Evolutionary conservation across 2,888 invertebrate species (phyloP), one percentile per base, ranked within the genome.

Genomic region (Molanna angustata): DNA sequence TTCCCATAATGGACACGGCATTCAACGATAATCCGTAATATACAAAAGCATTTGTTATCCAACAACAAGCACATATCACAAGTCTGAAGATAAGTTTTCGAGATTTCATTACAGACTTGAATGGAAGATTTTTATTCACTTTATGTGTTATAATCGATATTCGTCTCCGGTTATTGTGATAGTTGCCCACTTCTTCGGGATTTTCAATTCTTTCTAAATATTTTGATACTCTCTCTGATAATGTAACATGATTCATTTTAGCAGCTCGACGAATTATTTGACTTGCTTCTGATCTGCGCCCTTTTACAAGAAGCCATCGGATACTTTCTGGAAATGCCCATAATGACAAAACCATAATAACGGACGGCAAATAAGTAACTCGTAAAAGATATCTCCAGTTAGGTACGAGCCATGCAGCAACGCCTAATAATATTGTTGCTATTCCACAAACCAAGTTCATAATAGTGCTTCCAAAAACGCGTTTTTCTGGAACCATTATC

Each of bases 21-120:
- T 88, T 89, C 48, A 91, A 76, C 0, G 88, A 88, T 27, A 91
- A 69, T 0, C 91, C 91, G 63, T 89, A 90, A 68, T 88, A 91
- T 13, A 90, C 83, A 58, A 90, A 83, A 0, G 87, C 85, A 62
- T 86, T 84, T 0, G 88, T 84, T 14, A 88, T 81, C 89, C 89
- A 90, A 73, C 88, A 88, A 61, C 88, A 80, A 11, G 85, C 84
- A 59, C 88, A 87, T 44, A 83, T 82, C 1, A 77, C 61, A 39
- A 80, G 64, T 27, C 85, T 72, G 0, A 74, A 62, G 55, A 82
- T 65, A 11, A 86, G 64, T 17, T 17, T 2, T 7, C 44, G 41
- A 4, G 56, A 56, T 47, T 47, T 56, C 14, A 56, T 41, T 16
- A 56, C 56, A 2, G 56, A 43, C 49, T 32, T 56, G n/a, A 56